Base-by-base conservation (phyloP, 2,113 vertebrate genomes). In the Gallinago undulata region DNA sequence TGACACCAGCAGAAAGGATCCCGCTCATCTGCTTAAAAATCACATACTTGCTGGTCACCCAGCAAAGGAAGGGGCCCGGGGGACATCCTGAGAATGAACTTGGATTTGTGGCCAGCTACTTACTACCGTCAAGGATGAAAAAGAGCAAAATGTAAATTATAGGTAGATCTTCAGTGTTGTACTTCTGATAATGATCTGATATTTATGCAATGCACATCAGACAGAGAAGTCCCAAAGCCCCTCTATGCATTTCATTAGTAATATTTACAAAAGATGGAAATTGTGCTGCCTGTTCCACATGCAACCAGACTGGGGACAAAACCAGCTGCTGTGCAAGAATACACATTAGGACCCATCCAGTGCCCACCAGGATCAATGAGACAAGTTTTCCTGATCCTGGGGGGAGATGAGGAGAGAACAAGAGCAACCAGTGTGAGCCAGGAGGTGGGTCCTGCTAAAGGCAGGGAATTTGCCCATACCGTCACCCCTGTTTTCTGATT, bases 111-210 rank as follows among this genome's bases (percentile, higher is more conserved):
- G 37, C 47, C 39, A 83, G 41, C 35, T 62, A 25, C 57, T 82
- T 60, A 51, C 10, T 23, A 41, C 11, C 23, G 23, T 53, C 17
- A 45, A 53, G n/a, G 48, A 45, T 33, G 48, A 84, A 79, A 91
- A 74, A 47, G 27, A 60, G 14, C 10, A 39, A 41, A 5, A 64
- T 51, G n/a, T 17, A 64, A 75, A 59, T 75, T 21, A 47, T 19
- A 50, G 0, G 0, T 33, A 60, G 39, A 22, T 11, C 47, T 88
- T 77, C 19, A 22, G 6, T 48, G 11, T n/a, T 31, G 23, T 43
- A 39, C 14, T 60, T 68, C 12, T 1, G n/a, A 13, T 21, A 84
- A 56, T n/a, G 21, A 23, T 70, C n/a, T 72, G 69, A 33, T 17
- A 51, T 60, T 59, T 45, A 68, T 25, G 70, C 43, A 85, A 13